Percentiles rank a stretch among this genome's conserved stretches.
Conservation (phyloP, 1,140 invertebrate species). For the Hydropsyche tenuis region DNA sequence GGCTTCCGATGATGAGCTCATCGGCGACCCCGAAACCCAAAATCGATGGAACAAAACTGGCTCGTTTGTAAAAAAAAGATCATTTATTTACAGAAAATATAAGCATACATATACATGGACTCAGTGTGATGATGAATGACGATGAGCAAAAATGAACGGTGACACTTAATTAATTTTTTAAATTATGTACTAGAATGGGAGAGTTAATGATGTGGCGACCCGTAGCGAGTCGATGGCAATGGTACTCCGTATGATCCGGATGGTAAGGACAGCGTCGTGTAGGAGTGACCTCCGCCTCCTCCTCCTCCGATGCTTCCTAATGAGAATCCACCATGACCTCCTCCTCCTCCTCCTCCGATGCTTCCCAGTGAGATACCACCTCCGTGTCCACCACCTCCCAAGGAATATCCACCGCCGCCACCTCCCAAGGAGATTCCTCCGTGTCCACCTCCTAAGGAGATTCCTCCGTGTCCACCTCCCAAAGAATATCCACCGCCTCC, state of each 20-base stretch:
- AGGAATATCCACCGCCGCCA: conserved; percentile 23
- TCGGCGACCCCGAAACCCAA: conserved; percentile 23
- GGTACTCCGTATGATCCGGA: conserved; percentile 61
- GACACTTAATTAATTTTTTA: conserved; percentile 41
- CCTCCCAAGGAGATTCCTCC: conserved; percentile 51
- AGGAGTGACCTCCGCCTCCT: conserved; percentile 52
- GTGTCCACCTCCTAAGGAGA: neutral
- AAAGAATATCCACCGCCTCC: conserved; percentile 52
- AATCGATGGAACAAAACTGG: conserved; percentile 6
- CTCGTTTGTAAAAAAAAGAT: conserved; percentile 41
- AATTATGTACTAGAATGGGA: too few relatives aligned
- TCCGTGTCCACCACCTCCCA: conserved; percentile 49
- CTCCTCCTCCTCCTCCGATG: conserved; percentile 18
- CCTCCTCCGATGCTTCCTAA: conserved; percentile 48
- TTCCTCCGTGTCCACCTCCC: conserved; percentile 51
- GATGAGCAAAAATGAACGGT: conserved; percentile 44
- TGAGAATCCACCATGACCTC: conserved; percentile 52
- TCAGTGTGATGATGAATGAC: conserved; percentile 42
- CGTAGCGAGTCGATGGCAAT: conserved; percentile 58
- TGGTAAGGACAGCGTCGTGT: conserved; percentile 59
- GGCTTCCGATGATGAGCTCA: neutral
- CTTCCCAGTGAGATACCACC: conserved; percentile 47
- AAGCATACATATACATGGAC: conserved; percentile 44
- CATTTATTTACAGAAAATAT: conserved; percentile 50
- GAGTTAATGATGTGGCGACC: conserved; percentile 58